phyloP scores from a whole-genome alignment of 1,140 invertebrate genomes.

The Macrobrachium rosenbergii region DNA sequence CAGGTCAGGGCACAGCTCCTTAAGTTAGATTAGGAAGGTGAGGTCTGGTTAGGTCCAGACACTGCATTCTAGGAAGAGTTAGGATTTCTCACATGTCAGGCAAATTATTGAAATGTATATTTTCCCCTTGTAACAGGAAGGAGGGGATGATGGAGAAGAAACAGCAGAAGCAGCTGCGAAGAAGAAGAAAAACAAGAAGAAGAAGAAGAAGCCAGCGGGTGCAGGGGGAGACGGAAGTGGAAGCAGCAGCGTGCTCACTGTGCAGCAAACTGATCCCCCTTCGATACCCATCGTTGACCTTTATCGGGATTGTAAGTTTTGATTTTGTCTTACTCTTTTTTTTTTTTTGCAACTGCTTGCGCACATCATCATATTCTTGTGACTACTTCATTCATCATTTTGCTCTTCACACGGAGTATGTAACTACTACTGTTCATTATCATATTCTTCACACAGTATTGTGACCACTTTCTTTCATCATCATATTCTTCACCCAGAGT shows the following conservation, averaged over 20 bases:
- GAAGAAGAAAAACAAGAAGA: conserved; percentile 44
- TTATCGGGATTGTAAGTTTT: conserved; percentile 82
- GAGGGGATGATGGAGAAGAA: conserved; percentile 35
- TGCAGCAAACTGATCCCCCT: conserved; percentile 85
- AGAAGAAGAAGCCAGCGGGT: conserved; percentile 40
- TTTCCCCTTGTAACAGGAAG: not conserved
- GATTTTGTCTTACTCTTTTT: not conserved
- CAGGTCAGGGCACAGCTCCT: too few species aligned
- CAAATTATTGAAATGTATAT: not conserved
- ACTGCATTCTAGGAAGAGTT: too few species aligned
- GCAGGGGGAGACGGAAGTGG: conserved; percentile 17
- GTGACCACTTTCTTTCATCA: too few species aligned
- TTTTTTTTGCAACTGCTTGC: not conserved
- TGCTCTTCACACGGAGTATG: not conserved
- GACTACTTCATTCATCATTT: not conserved
- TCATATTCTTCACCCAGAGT: too few species aligned
- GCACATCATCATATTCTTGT: not conserved
- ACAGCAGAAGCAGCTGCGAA: conserved; percentile 30
- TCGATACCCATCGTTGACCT: conserved; percentile 87
- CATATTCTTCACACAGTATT: too few species aligned
- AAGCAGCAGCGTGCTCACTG: conserved; percentile 45
- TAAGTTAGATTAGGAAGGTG: too few species aligned
- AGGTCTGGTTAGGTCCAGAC: too few species aligned
- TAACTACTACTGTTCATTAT: too few species aligned
- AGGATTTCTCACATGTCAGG: too few species aligned